Evolutionary conservation across 2,888 invertebrate species (phyloP).

Genomic region (Dione vanillae): DNA sequence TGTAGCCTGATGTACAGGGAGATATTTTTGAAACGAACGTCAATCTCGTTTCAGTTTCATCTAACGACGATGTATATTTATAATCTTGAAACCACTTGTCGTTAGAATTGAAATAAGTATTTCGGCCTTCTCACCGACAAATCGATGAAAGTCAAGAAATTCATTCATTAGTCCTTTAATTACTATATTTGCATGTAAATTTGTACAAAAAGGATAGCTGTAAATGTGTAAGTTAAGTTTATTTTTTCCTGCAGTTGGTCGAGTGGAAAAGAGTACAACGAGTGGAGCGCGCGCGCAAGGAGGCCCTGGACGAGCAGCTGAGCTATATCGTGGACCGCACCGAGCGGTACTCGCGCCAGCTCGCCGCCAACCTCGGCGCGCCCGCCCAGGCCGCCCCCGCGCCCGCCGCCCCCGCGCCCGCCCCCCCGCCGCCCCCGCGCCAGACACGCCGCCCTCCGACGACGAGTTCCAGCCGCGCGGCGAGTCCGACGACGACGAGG

Average conservation of each 20-base stretch:
- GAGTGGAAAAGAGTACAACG: slow-evolving; percentile 97
- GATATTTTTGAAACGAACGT: too few species aligned
- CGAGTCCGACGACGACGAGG: slow-evolving; percentile 94
- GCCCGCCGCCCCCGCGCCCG: slow-evolving; percentile 44
- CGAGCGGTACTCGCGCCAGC: slow-evolving; percentile 96
- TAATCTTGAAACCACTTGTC: too few species aligned
- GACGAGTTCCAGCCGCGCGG: slow-evolving; percentile 93
- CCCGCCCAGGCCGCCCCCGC: slow-evolving; percentile 55
- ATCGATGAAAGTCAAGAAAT: too few species aligned
- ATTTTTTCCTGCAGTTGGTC: slow-evolving; percentile 86
- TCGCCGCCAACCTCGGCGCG: slow-evolving; percentile 90
- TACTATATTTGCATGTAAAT: too few species aligned
- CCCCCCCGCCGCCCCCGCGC: slow-evolving; percentile 47
- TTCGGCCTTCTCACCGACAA: too few species aligned
- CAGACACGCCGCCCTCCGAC: slow-evolving; percentile 63
- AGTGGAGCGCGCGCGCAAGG: slow-evolving; percentile 96
- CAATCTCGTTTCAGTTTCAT: too few species aligned
- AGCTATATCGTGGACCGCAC: slow-evolving; percentile 99
- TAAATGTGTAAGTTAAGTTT: background rate
- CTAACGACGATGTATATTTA: too few species aligned
- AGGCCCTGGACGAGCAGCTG: slow-evolving; percentile 97
- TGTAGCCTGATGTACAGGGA: too few species aligned
- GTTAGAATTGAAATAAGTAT: too few species aligned
- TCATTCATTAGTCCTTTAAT: too few species aligned
- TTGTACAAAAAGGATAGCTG: too few species aligned